Conservation (phyloP, 2,797 vertebrate species). For the Neostethus bicornis region DNA sequence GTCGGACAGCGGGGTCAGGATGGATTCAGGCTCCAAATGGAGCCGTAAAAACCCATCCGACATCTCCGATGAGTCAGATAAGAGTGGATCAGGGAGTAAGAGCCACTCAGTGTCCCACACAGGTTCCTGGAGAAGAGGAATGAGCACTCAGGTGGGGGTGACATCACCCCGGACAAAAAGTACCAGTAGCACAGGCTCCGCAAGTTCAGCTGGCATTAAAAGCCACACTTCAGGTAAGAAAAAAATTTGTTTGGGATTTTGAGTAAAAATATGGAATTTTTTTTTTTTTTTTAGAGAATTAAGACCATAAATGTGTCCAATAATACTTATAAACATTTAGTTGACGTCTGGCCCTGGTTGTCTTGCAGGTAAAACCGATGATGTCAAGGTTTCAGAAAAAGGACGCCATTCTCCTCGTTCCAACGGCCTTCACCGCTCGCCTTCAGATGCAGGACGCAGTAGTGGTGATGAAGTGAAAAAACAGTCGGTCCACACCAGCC, state of each 20-base stretch:
- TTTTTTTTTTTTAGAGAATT: too few relatives aligned
- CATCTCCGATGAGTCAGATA: slow-evolving; percentile 94
- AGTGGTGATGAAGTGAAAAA: slow-evolving; percentile 93
- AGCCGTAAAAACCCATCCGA: slow-evolving; percentile 89
- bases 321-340: background rate
- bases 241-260: too few relatives aligned
- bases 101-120: slow-evolving; percentile 88
- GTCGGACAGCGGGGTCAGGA: slow-evolving; percentile 88
- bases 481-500: slow-evolving; percentile 54
- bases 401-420: slow-evolving; percentile 89
- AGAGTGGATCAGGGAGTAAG: slow-evolving; percentile 88
- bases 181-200: slow-evolving; percentile 65
- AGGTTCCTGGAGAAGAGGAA: slow-evolving; percentile 94
- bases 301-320: background rate
- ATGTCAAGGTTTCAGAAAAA: slow-evolving; percentile 97
- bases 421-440: slow-evolving; percentile 89
- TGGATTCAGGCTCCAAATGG: slow-evolving; percentile 90
- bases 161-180: slow-evolving; percentile 90
- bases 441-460: slow-evolving; percentile 91
- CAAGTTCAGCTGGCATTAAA: slow-evolving; percentile 79
- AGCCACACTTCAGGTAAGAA: slow-evolving; percentile 88
- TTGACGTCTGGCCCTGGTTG: slow-evolving; percentile 12
- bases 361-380: slow-evolving; percentile 91
- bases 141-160: slow-evolving; percentile 95
- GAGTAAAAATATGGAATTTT: too few relatives aligned